phyloP scores from a whole-genome alignment of 2,113 vertebrate genomes.

The Oenanthe melanoleuca region DNA sequence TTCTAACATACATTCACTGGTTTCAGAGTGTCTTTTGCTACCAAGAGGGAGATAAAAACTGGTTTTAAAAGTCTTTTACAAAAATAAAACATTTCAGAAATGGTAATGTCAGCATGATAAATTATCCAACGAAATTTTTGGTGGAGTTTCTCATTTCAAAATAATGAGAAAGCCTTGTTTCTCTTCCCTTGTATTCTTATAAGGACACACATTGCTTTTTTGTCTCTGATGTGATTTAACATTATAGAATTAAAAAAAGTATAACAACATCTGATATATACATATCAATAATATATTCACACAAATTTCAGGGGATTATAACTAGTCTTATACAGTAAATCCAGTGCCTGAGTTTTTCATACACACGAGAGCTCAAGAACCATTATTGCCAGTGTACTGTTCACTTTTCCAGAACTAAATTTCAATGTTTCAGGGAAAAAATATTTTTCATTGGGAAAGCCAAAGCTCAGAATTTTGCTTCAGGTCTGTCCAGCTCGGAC shows the following conservation, averaged over 20 bases:
- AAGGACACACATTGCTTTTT: not conserved
- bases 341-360: not conserved
- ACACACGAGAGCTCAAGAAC: not conserved
- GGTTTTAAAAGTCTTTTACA: constrained; percentile 20
- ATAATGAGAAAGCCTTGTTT: not conserved
- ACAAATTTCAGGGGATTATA: not conserved
- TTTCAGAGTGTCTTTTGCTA: constrained; percentile 70
- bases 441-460: not conserved
- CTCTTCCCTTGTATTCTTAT: not conserved
- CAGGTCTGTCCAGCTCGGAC: not conserved
- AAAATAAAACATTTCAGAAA: constrained; percentile 51
- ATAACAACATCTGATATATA: not conserved
- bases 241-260: not conserved
- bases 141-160: constrained; percentile 26
- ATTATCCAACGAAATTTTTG: constrained; percentile 43
- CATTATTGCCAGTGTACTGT: not conserved
- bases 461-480: constrained; percentile 10
- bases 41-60: constrained; percentile 64
- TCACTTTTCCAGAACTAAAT: constrained; percentile 2
- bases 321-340: not conserved
- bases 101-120: constrained; percentile 33
- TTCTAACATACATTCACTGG: constrained; percentile 72
- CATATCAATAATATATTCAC: too few species aligned
- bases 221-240: not conserved
- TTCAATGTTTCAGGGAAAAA: not conserved